phyloP scores from a whole-genome alignment of 1,140 invertebrate species.

The Nephila pilipes region DNA sequence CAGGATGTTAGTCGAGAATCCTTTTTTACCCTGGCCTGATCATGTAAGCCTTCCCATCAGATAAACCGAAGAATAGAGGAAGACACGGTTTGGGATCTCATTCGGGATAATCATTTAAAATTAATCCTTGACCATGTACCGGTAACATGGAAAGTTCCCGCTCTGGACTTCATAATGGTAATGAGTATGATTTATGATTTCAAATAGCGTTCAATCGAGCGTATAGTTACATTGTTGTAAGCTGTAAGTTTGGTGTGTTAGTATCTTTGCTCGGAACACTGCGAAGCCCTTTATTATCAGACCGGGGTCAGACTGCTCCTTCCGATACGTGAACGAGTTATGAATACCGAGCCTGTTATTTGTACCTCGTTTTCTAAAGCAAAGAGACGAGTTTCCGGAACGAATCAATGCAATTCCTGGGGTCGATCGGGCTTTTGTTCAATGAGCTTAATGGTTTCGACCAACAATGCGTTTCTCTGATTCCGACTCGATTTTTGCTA shows the following conservation, averaged over 20 bases:
- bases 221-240: slow-evolving; percentile 69
- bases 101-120: slow-evolving; percentile 70
- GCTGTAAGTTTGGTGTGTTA: not conserved
- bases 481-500: not conserved
- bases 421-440: not conserved
- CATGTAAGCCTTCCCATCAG: slow-evolving; percentile 42
- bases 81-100: slow-evolving; percentile 41
- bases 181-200: slow-evolving; percentile 67
- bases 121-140: slow-evolving; percentile 73
- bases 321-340: slow-evolving; percentile 37
- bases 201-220: slow-evolving; percentile 63
- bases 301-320: slow-evolving; percentile 20
- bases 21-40: not conserved
- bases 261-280: not conserved
- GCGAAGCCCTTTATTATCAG: slow-evolving; percentile 25
- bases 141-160: slow-evolving; percentile 47
- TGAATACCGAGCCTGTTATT: slow-evolving; percentile 10
- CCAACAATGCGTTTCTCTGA: slow-evolving; percentile 10
- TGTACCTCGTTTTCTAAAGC: not conserved
- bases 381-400: not conserved
- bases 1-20: slow-evolving; percentile 60
- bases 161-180: slow-evolving; percentile 59
- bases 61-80: slow-evolving; percentile 70
- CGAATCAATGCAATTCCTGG: not conserved
- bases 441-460: not conserved